Evolutionary conservation across 2,888 invertebrate species (phyloP), one percentile per base, ranked within the genome.

Genomic region (Cylindroiulus punctatus): DNA sequence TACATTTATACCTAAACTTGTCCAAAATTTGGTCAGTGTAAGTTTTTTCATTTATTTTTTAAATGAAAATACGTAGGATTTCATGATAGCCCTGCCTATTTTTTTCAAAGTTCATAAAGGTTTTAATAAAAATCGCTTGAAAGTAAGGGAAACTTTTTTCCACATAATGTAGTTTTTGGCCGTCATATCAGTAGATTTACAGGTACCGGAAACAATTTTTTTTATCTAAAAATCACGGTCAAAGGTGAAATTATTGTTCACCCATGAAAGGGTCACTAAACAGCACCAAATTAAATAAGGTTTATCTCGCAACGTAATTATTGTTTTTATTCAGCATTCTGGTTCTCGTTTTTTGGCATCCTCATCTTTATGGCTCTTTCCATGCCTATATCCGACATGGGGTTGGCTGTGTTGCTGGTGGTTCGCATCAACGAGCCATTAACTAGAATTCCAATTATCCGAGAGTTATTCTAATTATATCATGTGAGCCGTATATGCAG

Each of bases 401-500:
- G 76, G 76, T 22, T 65, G 47, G 47, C 10, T 14, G 47, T 47
- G 57, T 57, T n/a, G 26, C 65, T 26, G 22, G 65, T 65, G 22
- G 26, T 22, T 30, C 76, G 76, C 76, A 76, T 76, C 76, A 76
- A 10, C 30, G 76, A 26, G 76, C 76, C 76, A 76, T 76, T 76
- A 76, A 76, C 76, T 22, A 76, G 30, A 26, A 76, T 65, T 65
- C 65, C 65, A 65, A 65, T 76, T 76, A 76, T 76, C 76, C 76
- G 14, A 65, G 57, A 76, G 76, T 76, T 76, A 30, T 76, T 14
- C 76, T 76, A 76, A 76, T 76, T 76, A 76, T 76, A 76, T 76
- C 76, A 76, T 76, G 76, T 26, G 30, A 22, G 76, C 30, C 76
- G 22, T 30, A 30, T 76, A 14, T 26, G 30, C 30, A 76, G 14